phyloP scores from a whole-genome alignment of 1,140 invertebrate genomes.

The Agraylea sexmaculata region DNA sequence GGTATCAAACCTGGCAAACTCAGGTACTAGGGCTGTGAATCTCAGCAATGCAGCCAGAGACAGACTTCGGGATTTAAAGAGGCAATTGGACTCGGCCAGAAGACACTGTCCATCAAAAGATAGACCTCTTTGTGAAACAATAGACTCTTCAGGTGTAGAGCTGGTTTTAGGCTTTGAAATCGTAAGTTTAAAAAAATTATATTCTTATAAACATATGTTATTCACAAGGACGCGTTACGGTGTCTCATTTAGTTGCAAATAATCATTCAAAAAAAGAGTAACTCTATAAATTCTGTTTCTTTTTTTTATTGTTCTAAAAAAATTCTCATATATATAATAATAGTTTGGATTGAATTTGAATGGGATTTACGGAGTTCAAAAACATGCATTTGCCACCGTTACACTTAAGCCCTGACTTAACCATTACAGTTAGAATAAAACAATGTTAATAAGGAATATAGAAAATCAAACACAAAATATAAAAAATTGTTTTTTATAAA shows the following conservation, averaged over 20 bases:
- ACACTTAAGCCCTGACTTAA: not conserved
- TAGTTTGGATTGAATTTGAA: too few species aligned
- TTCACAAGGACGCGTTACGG: not conserved
- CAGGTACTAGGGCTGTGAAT: conserved; percentile 29
- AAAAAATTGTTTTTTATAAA: not conserved
- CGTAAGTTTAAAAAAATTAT: conserved; percentile 25
- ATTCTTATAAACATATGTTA: not conserved
- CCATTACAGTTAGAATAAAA: not conserved
- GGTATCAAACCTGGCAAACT: conserved; percentile 41
- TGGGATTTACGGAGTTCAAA: too few species aligned
- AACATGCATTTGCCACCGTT: too few species aligned
- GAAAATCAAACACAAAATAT: not conserved
- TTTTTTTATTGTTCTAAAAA: too few species aligned
- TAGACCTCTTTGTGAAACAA: conserved; percentile 49
- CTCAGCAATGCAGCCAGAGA: conserved; percentile 32
- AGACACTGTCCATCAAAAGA: conserved; percentile 47
- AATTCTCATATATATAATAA: too few species aligned
- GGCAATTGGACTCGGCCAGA: conserved; percentile 44
- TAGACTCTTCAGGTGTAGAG: conserved; percentile 48
- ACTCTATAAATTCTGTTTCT: not conserved
- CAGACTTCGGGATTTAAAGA: conserved; percentile 39
- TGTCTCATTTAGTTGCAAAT: not conserved
- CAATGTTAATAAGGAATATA: not conserved
- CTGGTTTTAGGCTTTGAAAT: conserved; percentile 36
- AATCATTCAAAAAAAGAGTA: not conserved